Conservation (phyloP, 2,888 invertebrate species). For the Sepioteuthis lessoniana region DNA sequence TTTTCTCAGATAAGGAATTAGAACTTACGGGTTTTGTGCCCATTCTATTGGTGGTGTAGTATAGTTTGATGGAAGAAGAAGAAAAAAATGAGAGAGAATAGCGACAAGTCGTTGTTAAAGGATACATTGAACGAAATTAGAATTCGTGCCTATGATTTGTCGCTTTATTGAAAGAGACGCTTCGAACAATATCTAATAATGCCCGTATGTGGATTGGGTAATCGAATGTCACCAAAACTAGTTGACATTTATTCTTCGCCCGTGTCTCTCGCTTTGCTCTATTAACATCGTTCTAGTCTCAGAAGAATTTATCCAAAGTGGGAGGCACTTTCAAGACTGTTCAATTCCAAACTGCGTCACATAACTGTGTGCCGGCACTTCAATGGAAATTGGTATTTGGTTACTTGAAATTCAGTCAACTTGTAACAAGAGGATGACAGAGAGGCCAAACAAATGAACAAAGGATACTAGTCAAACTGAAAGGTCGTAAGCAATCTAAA, state of each 20-base stretch:
- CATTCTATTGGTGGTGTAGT: neutral
- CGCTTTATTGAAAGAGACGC: neutral
- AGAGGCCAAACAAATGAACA: too few relatives aligned
- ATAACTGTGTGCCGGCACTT: neutral
- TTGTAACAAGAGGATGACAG: too few relatives aligned
- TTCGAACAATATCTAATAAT: neutral
- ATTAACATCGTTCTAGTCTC: neutral
- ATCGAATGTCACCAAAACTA: neutral
- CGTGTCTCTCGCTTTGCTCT: neutral
- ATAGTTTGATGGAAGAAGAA: neutral
- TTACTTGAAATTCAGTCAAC: too few relatives aligned
- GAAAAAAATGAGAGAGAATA: neutral
- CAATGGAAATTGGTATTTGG: too few relatives aligned
- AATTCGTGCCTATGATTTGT: neutral
- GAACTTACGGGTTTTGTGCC: neutral
- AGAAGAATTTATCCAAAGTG: neutral
- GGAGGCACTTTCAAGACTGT: neutral
- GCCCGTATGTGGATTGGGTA: neutral
- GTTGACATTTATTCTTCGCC: neutral
- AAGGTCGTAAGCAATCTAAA: too few relatives aligned
- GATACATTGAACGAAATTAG: neutral
- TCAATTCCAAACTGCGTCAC: neutral
- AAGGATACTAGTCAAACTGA: too few relatives aligned
- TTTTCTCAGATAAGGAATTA: neutral
- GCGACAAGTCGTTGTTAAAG: neutral